These are phyloP conservation scores for Labeo catla DNA, from an alignment of 2,113 vertebrate species.

Conservation along the genomic window DNA sequence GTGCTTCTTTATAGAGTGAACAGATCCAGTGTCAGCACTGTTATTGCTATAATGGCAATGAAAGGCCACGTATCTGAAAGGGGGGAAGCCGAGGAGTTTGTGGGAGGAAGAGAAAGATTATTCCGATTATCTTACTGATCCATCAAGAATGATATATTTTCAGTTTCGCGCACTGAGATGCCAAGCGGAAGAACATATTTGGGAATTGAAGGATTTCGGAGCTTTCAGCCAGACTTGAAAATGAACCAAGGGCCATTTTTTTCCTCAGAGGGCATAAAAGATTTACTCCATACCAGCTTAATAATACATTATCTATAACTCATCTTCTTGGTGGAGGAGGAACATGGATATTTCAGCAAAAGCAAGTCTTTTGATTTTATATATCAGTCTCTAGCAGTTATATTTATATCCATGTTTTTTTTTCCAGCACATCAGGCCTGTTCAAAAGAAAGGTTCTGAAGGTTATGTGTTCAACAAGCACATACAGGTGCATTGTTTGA, in stretches of 20 bases:
- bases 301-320: constrained; percentile 58
- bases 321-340: constrained; percentile 33
- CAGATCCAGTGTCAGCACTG: constrained; percentile 23
- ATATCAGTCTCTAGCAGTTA: constrained; percentile 3
- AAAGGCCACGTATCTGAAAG: background rate
- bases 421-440: background rate
- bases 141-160: background rate
- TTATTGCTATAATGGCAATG: constrained; percentile 28
- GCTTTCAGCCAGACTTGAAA: constrained; percentile 40
- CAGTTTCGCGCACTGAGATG: background rate
- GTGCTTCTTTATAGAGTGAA: background rate
- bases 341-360: constrained; percentile 44
- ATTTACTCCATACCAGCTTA: constrained; percentile 50
- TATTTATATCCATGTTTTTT: background rate
- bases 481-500: background rate
- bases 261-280: constrained; percentile 46
- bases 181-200: constrained; percentile 33
- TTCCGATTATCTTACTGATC: constrained; percentile 16
- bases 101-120: constrained; percentile 9
- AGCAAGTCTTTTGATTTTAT: constrained; percentile 1
- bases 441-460: background rate
- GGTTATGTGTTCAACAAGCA: background rate
- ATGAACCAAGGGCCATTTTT: constrained; percentile 47
- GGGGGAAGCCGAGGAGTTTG: background rate
- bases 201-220: constrained; percentile 22